Evolutionary conservation across 2,888 invertebrate species (phyloP).

Genomic region (Theodoxus fluviatilis): DNA sequence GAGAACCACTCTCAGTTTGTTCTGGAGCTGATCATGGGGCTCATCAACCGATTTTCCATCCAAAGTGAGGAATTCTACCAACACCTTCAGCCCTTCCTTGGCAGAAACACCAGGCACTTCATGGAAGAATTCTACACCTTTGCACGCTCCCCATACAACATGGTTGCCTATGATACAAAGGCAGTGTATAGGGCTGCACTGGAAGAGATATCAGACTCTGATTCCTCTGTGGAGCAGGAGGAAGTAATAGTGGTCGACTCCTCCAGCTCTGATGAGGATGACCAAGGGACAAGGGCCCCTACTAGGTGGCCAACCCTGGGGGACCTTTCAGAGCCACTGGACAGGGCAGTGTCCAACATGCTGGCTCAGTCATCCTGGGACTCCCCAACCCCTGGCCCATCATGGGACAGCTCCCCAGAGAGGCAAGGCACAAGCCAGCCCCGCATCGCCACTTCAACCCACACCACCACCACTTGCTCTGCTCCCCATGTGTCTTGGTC

Average conservation of each 20-base stretch:
- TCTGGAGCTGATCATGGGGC: constrained; percentile 74
- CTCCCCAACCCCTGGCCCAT: constrained; percentile 55
- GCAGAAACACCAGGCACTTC: constrained; percentile 81
- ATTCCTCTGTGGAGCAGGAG: no score
- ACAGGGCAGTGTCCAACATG: constrained; percentile 57
- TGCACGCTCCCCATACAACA: constrained; percentile 85
- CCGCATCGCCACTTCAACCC: no score
- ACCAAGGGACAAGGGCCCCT: no score
- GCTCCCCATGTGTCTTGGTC: no score
- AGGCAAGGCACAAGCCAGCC: no score
- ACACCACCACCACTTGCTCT: no score
- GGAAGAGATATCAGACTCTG: constrained; percentile 37
- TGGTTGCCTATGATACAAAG: constrained; percentile 73
- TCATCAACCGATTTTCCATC: constrained; percentile 68
- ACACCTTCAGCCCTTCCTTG: constrained; percentile 75
- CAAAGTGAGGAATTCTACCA: constrained; percentile 73
- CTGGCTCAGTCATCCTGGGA: constrained; percentile 50
- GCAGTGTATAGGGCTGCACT: constrained; percentile 55
- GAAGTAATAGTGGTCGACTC: no score
- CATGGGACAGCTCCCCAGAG: no score
- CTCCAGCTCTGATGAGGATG: no score
- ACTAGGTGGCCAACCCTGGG: no score
- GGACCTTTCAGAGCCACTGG: no score
- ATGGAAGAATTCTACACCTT: constrained; percentile 87
- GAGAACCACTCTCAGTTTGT: constrained; percentile 69